Conservation (phyloP, 2,888 invertebrate genomes). For the Clepsis dumicolana region DNA sequence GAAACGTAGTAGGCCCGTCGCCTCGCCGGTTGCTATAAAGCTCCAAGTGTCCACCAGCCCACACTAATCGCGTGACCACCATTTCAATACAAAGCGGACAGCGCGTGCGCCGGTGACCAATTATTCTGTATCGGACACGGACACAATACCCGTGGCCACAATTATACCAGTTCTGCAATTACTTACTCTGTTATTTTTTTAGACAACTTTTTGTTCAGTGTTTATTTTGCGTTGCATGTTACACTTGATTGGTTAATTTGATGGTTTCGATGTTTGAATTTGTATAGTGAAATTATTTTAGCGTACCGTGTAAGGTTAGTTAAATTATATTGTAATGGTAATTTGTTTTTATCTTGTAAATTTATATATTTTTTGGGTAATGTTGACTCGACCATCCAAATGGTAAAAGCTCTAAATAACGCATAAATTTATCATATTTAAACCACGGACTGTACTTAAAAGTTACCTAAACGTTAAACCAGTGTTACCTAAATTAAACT, state of each 20-base stretch:
- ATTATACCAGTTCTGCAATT: slow-evolving; percentile 45
- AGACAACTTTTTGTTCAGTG: slow-evolving; percentile 1
- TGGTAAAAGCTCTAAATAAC: no score
- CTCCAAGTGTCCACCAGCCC: background rate
- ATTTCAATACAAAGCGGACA: slow-evolving; percentile 29
- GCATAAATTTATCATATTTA: background rate
- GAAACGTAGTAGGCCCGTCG: no score
- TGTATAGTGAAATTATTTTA: background rate
- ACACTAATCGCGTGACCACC: slow-evolving; percentile 45
- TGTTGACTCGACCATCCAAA: no score
- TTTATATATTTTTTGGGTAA: no score
- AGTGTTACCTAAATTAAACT: background rate
- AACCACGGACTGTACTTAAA: background rate
- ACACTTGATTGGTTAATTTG: slow-evolving; percentile 9
- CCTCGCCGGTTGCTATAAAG: background rate
- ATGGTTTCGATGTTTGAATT: background rate
- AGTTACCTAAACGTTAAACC: background rate
- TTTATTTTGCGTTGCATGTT: background rate
- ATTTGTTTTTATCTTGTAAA: no score
- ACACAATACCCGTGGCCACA: slow-evolving; percentile 23
- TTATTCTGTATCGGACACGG: slow-evolving; percentile 28
- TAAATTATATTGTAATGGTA: no score
- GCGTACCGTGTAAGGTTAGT: background rate
- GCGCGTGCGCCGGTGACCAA: slow-evolving; percentile 31
- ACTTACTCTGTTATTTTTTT: slow-evolving; percentile 46